A percentile compares a stretch with the other conserved stretches of the same genome.
Evolutionary conservation across 1,140 invertebrate genomes (phyloP).

Genomic region (Dreissena polymorpha): DNA sequence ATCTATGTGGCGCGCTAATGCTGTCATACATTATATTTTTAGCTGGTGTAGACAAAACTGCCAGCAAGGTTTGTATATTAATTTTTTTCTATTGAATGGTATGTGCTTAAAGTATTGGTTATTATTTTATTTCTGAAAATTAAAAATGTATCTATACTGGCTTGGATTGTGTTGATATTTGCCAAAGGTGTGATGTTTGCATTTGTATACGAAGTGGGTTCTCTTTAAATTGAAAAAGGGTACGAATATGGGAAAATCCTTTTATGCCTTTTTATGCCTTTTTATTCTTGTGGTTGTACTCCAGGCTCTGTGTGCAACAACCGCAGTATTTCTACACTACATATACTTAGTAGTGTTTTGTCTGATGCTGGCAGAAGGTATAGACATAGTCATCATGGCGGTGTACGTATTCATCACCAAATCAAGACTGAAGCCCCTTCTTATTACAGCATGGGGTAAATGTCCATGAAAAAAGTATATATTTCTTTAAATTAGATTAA

Average conservation of each 20-base stretch:
- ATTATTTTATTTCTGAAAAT: too few relatives aligned
- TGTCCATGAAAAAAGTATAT: neutral
- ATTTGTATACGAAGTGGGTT: too few relatives aligned
- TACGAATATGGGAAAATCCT: too few relatives aligned
- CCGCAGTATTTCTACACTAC: constrained; percentile 65
- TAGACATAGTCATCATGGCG: constrained; percentile 60
- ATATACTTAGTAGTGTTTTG: constrained; percentile 65
- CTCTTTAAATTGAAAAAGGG: too few relatives aligned
- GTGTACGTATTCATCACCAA: constrained; percentile 40
- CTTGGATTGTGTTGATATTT: too few relatives aligned
- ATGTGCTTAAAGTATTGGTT: too few relatives aligned
- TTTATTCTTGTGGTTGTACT: too few relatives aligned
- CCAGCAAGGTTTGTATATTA: constrained; percentile 55
- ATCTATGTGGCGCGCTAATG: constrained; percentile 64
- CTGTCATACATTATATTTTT: constrained; percentile 63
- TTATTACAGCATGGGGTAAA: constrained; percentile 56
- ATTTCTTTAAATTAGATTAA: too few relatives aligned
- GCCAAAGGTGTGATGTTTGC: too few relatives aligned
- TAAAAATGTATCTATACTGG: too few relatives aligned
- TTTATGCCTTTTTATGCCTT: too few relatives aligned
- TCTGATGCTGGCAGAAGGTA: constrained; percentile 65
- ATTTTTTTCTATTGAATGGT: too few relatives aligned
- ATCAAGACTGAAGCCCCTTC: constrained; percentile 32
- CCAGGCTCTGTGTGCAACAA: constrained; percentile 45
- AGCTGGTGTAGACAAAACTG: constrained; percentile 59